Conservation (phyloP, 2,113 vertebrate species). For the Bettongia penicillata region DNA sequence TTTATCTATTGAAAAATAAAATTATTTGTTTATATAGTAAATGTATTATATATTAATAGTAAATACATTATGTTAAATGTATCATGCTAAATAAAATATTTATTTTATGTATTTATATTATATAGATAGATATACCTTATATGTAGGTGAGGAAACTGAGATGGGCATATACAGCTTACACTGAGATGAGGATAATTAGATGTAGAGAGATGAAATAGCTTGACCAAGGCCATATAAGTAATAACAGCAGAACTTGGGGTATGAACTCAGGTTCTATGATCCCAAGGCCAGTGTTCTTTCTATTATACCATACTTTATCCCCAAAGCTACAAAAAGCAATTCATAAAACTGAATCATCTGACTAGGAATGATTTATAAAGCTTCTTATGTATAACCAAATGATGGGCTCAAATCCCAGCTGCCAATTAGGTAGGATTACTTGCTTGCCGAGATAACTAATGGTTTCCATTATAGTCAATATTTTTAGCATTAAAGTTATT, state of each 20-base stretch:
- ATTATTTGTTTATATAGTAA: background rate
- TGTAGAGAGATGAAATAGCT: background rate
- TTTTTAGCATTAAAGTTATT: background rate
- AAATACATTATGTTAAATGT: background rate
- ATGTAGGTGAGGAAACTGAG: background rate
- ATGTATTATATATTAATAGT: background rate
- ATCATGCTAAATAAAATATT: background rate
- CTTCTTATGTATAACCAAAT: background rate
- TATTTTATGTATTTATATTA: background rate
- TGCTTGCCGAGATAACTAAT: background rate
- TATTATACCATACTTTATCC: background rate
- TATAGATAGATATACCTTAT: background rate
- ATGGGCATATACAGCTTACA: background rate
- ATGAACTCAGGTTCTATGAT: background rate
- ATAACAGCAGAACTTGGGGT: background rate
- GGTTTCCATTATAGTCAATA: background rate
- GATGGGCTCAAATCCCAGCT: background rate
- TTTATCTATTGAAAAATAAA: background rate
- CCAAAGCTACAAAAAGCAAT: background rate
- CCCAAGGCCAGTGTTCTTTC: background rate
- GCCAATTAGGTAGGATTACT: background rate
- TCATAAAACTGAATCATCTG: background rate
- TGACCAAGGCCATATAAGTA: background rate
- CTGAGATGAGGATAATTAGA: background rate
- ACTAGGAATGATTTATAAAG: background rate